Conservation (phyloP, 2,888 invertebrate species). For the Dysmachus trigonus region DNA sequence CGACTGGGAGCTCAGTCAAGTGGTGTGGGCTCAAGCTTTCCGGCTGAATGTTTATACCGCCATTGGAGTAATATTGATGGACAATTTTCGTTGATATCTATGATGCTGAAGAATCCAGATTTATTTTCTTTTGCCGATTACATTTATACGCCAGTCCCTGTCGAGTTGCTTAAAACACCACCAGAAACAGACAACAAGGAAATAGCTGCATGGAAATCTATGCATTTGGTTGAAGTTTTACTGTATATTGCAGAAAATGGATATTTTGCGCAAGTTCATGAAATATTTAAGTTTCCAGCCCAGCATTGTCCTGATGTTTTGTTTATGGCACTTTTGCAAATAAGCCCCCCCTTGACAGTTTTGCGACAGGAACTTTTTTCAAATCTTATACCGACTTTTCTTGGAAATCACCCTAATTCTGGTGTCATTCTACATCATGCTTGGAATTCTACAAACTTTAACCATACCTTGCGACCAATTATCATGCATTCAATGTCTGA, state of each 20-base stretch:
- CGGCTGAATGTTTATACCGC: constrained; percentile 88
- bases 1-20: constrained; percentile 82
- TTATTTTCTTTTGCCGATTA: constrained; percentile 94
- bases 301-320: constrained; percentile 95
- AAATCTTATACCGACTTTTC: constrained; percentile 89
- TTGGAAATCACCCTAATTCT: constrained; percentile 95
- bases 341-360: constrained; percentile 80
- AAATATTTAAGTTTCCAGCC: constrained; percentile 90
- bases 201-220: constrained; percentile 90
- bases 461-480: constrained; percentile 75
- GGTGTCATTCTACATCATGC: constrained; percentile 95
- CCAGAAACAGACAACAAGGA: constrained; percentile 96
- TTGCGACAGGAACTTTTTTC: constrained; percentile 87
- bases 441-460: constrained; percentile 85
- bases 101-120: constrained; percentile 89
- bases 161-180: constrained; percentile 90
- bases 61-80: constrained; percentile 95
- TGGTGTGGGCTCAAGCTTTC: constrained; percentile 79
- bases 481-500: constrained; percentile 98
- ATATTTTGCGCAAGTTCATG: constrained; percentile 79
- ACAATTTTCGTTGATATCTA: constrained; percentile 87
- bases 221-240: constrained; percentile 89
- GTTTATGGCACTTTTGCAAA: constrained; percentile 87
- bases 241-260: constrained; percentile 89
- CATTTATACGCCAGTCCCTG: constrained; percentile 84